Conservation (phyloP, 1,140 invertebrate genomes). For the Meloidogyne floridensis region DNA sequence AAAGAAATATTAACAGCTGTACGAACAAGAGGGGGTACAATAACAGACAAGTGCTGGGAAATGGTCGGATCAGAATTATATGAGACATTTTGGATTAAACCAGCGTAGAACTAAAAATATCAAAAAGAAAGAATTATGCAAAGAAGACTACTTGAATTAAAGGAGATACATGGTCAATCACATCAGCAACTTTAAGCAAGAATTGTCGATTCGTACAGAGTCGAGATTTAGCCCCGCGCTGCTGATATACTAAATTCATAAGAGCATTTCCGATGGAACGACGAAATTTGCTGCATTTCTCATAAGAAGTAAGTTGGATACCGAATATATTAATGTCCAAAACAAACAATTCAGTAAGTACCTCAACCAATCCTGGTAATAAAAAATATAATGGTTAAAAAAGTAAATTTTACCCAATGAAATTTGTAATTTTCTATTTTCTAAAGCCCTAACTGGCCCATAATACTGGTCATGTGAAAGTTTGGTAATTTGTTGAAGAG, state of each 20-base stretch:
- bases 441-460: constrained; percentile 16
- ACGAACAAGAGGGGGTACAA: constrained; percentile 26
- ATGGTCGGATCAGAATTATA: constrained; percentile 17
- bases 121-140: not conserved
- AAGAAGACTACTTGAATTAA: constrained; percentile 10
- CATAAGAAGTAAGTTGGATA: constrained; percentile 12
- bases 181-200: constrained; percentile 17
- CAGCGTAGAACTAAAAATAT: constrained; percentile 22
- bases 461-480: constrained; percentile 30
- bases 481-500: constrained; percentile 15
- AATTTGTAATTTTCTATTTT: constrained; percentile 19
- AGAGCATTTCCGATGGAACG: constrained; percentile 27
- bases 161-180: not conserved
- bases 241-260: constrained; percentile 30
- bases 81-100: constrained; percentile 26
- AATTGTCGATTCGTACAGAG: constrained; percentile 23
- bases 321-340: constrained; percentile 11
- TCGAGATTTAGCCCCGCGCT: constrained; percentile 18
- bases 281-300: constrained; percentile 25
- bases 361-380: constrained; percentile 6
- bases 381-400: not conserved
- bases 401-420: not conserved
- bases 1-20: constrained; percentile 1
- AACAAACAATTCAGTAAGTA: constrained; percentile 19
- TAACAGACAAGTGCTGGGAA: constrained; percentile 8